Evolutionary conservation across 2,888 invertebrate genomes (phyloP).

Genomic region (Plusia festucae): DNA sequence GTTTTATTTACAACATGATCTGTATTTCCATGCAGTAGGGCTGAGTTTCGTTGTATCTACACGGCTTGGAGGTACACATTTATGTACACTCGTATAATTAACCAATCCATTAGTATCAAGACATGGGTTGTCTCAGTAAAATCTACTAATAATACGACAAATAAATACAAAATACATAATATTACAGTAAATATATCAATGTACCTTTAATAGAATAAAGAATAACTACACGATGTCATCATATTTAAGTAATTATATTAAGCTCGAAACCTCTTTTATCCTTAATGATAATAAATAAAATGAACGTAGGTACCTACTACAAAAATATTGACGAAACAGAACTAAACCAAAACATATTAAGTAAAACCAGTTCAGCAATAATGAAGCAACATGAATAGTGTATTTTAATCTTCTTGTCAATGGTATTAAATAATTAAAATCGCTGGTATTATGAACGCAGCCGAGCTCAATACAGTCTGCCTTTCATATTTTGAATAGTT

Average conservation of each 20-base stretch:
- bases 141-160: too few relatives aligned
- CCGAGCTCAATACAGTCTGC: background rate
- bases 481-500: conserved; percentile 22
- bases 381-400: conserved; percentile 12
- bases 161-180: too few relatives aligned
- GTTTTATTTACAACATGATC: background rate
- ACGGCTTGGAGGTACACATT: background rate
- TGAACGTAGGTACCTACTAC: too few relatives aligned
- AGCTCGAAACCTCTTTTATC: too few relatives aligned
- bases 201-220: too few relatives aligned
- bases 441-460: conserved; percentile 14
- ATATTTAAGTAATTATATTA: too few relatives aligned
- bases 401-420: conserved; percentile 38
- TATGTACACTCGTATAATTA: background rate
- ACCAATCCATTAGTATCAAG: background rate
- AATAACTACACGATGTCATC: too few relatives aligned
- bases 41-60: background rate
- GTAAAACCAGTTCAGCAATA: background rate
- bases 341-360: background rate
- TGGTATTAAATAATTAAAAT: conserved; percentile 24
- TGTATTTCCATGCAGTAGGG: background rate
- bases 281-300: too few relatives aligned
- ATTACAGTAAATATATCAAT: background rate
- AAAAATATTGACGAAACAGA: too few relatives aligned
- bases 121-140: background rate